Evolutionary conservation across 2,888 invertebrate genomes (phyloP), one percentile per base, ranked within the genome.

Genomic region (Hoplodrina blanda): DNA sequence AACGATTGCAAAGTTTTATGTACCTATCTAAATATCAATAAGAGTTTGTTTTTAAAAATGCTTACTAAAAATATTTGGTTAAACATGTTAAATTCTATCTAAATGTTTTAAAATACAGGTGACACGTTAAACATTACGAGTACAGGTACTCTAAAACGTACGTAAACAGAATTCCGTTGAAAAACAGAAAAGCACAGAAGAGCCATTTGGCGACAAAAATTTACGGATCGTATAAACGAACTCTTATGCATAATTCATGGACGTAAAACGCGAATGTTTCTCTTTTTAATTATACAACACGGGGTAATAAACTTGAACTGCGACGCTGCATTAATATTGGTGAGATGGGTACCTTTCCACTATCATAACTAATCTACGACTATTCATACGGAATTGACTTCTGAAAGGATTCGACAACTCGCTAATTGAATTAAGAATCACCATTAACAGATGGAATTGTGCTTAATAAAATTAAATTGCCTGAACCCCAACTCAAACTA

Each of bases 271-370:
- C 89, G 91, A 94, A 94, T 94, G 92, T 94, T 94, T 94, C 93
- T 93, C 92, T 94, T 95, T 95, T 95, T 95, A 95, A 95, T 95
- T 95, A 95, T 94, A 93, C 95, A 90, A 91, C 92, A 94, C 92
- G 93, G 94, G 89, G 88, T 94, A 94, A 95, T 95, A 94, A 95
- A 90, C 93, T 88, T 88, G 86, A 91, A 93, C 91, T 90, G 92
- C 88, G 84, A 86, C 87, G 87, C 85, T 90, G 89, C 88, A 90
- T 93, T 92, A 91, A 90, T 89, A 87, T 69, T 57, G 57, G 64
- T 88, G 81, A 81, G 81, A 77, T 73, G 65, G 54, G 20, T 54
- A 71, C 63, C 25, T 46, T 6, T 46, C 30, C 73, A 53, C 33
- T 61, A 30, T 10, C 33, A 52, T 57, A 30, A 41, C 52, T 61